A percentile compares a stretch with the other conserved stretches of the same genome.
Evolutionary conservation across 2,888 invertebrate species (phyloP).

Genomic region (Panopea generosa): DNA sequence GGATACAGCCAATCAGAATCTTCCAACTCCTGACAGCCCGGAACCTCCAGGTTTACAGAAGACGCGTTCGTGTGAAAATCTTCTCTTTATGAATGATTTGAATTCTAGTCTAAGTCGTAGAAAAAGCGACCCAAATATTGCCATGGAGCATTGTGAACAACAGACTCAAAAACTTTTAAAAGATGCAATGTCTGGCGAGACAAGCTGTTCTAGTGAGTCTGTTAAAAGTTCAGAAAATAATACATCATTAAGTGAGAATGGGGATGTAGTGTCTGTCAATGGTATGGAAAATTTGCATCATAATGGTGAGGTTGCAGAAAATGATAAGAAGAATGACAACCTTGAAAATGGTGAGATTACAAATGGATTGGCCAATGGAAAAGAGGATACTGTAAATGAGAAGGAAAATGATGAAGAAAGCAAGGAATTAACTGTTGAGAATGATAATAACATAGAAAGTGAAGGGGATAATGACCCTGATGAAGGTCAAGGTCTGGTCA

Average conservation of each 20-base stretch:
- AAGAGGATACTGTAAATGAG: neutral
- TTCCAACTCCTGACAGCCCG: constrained; percentile 40
- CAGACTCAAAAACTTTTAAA: constrained; percentile 56
- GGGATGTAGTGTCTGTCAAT: constrained; percentile 28
- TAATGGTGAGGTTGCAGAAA: constrained; percentile 12
- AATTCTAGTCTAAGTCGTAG: constrained; percentile 88
- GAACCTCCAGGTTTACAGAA: constrained; percentile 85
- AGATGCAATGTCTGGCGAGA: constrained; percentile 62
- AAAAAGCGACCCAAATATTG: constrained; percentile 93
- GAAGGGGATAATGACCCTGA: too few relatives aligned
- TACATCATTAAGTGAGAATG: constrained; percentile 49
- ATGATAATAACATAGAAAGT: neutral
- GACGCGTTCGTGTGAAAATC: constrained; percentile 94
- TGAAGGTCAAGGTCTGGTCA: too few relatives aligned
- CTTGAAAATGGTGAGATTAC: constrained; percentile 11
- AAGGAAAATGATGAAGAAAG: constrained; percentile 1
- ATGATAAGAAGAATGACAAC: constrained; percentile 16
- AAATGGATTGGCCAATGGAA: neutral
- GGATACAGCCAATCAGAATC: constrained; percentile 70
- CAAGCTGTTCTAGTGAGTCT: constrained; percentile 59
- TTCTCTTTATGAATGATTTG: constrained; percentile 86
- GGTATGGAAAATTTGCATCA: constrained; percentile 1
- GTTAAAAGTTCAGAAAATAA: constrained; percentile 57
- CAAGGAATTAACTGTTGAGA: neutral
- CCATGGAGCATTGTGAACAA: constrained; percentile 67